Percentiles rank a stretch among this genome's conserved stretches.
phyloP scores from a whole-genome alignment of 2,888 invertebrate genomes.

The Diplolepis rosae region DNA sequence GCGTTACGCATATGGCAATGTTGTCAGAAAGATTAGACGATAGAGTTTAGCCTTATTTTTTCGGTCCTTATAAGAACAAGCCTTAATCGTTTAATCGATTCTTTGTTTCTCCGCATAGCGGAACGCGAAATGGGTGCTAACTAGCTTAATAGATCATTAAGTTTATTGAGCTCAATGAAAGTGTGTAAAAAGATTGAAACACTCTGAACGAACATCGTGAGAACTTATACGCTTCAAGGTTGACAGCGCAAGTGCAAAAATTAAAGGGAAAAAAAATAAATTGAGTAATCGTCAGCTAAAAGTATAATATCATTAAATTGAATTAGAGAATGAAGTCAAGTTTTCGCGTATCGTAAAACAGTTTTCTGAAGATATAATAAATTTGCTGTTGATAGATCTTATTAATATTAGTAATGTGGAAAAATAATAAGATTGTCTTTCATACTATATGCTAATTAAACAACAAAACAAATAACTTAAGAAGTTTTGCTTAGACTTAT shows the following conservation, averaged over 20 bases:
- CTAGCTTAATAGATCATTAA: conserved; percentile 21
- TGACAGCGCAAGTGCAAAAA: conserved; percentile 5
- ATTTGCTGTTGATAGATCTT: not conserved
- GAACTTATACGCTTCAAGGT: conserved; percentile 5
- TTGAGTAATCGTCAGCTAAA: not conserved
- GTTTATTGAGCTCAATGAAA: conserved; percentile 17
- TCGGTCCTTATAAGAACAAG: not conserved
- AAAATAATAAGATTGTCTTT: not conserved
- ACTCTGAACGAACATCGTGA: conserved; percentile 15
- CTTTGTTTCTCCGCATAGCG: not conserved
- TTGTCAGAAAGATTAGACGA: not conserved
- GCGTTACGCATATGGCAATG: not conserved
- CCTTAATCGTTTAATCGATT: conserved; percentile 2
- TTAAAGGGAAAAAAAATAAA: not conserved
- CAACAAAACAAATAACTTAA: not conserved
- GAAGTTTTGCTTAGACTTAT: not conserved
- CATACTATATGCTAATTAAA: not conserved
- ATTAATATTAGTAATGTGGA: not conserved
- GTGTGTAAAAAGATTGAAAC: conserved; percentile 26
- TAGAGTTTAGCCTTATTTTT: not conserved
- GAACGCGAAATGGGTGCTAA: conserved; percentile 18
- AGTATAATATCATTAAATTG: not conserved
- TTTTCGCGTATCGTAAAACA: not conserved
- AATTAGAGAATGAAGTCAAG: not conserved
- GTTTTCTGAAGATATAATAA: too few relatives aligned